Conservation (phyloP, 2,113 vertebrate species). For the Cacatua alba region DNA sequence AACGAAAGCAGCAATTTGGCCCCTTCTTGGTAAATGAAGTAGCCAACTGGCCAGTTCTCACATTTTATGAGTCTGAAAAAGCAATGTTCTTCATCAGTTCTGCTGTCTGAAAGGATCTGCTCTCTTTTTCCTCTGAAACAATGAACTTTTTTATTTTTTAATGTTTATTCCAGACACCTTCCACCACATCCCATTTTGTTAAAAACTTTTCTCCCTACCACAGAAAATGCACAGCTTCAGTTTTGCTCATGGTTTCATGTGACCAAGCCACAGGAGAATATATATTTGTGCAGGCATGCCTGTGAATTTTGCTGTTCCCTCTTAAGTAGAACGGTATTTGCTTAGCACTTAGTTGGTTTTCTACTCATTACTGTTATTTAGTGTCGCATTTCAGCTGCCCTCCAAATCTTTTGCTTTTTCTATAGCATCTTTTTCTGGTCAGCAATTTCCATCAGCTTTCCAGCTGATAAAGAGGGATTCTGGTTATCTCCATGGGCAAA, state of each 20-base stretch:
- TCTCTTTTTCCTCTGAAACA: conserved; percentile 20
- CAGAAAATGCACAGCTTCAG: neutral
- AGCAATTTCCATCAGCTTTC: neutral
- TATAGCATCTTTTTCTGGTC: neutral
- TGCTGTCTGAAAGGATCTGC: conserved; percentile 26
- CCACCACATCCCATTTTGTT: neutral
- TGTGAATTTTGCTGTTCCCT: neutral
- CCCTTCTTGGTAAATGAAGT: neutral
- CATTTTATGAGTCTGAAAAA: conserved; percentile 38
- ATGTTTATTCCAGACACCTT: conserved; percentile 36
- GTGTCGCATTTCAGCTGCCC: neutral
- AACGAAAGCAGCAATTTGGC: conserved; percentile 3
- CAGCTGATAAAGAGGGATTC: neutral
- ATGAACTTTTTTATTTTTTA: neutral
- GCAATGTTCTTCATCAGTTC: neutral
- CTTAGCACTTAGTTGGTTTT: neutral
- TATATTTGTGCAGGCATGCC: neutral
- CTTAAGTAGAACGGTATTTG: neutral
- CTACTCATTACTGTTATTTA: neutral
- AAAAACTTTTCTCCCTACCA: neutral
- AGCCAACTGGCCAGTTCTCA: conserved; percentile 33
- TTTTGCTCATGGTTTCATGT: neutral
- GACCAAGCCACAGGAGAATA: neutral
- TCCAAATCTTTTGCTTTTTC: neutral
- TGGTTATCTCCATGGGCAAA: neutral